Evolutionary conservation across 2,888 invertebrate species (phyloP), one percentile per base, ranked within the genome.

Genomic region (Amaurobius ferox): DNA sequence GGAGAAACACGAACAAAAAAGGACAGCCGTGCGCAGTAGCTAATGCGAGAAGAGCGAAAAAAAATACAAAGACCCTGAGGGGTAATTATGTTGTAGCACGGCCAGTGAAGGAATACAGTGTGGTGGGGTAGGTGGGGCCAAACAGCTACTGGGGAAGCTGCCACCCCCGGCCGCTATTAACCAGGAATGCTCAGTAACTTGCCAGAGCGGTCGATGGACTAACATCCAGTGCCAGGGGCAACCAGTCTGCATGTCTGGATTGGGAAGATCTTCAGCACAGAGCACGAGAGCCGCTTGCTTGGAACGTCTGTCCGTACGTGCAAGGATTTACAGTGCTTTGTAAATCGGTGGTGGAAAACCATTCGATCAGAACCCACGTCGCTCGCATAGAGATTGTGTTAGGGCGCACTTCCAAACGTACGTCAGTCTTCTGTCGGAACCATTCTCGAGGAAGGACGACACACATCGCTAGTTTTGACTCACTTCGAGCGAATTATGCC

Each of bases 121-220:
- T 35, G 66, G 72, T 30, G 72, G 32, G 73, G 77, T 35, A 35
- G 71, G 76, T 40, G 48, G 70, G 73, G 79, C 39, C 44, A 40
- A 70, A 66, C 62, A 32, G 81, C 83, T 83, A 83, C 77, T 72
- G 83, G 61, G 73, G 76, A 76, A 74, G 67, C 73, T 48, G 32
- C 85, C 73, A 79, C 85, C 79, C 85, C 85, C 85, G 78, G 85
- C 68, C 67, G 72, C 74, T 79, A 86, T 86, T 86, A 79, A 74
- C 72, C 40, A 86, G 73, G 85, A 86, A 86, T 86, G 85, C 85
- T 79, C 44, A 79, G 74, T 73, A 79, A 72, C 35, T 73, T 67
- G 76, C 62, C 19, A 35, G 77, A 72, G 76, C 85, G 85, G 79
- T 78, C 85, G 79, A 79, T 86, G 85, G 67, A 67, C 73, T 68